Evolutionary conservation across 37 sponge, comb jelly and placozoan genomes (phyloP).

Genomic region (Crambe crambe): DNA sequence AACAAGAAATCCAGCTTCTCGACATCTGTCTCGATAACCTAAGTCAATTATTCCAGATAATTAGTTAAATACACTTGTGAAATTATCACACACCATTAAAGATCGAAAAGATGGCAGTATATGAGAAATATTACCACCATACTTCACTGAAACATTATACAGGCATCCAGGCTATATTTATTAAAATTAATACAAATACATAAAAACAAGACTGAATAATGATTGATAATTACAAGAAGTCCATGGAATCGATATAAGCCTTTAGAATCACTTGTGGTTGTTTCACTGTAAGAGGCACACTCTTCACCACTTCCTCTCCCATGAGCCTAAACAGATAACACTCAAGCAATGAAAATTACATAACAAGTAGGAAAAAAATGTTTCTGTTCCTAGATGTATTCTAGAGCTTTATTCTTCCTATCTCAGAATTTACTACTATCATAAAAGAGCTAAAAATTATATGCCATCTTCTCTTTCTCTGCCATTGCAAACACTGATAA

Average conservation of each 20-base stretch:
- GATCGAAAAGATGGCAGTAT: background rate
- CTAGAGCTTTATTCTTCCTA: too few relatives aligned
- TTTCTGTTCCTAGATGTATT: too few relatives aligned
- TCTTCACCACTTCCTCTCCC: background rate
- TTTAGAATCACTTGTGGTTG: background rate
- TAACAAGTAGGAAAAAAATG: too few relatives aligned
- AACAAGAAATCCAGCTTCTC: conserved; percentile 20
- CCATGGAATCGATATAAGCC: background rate
- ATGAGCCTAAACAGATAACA: too few relatives aligned
- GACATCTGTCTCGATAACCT: conserved; percentile 28
- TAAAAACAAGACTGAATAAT: too few relatives aligned
- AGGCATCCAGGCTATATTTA: background rate
- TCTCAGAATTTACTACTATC: too few relatives aligned
- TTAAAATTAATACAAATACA: background rate
- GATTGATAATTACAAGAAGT: background rate
- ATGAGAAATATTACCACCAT: background rate
- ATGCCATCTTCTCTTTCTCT: too few relatives aligned
- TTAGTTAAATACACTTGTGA: too few relatives aligned
- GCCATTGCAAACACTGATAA: too few relatives aligned
- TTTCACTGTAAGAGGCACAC: background rate
- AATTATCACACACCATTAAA: background rate
- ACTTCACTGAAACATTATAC: background rate
- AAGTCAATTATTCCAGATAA: too few relatives aligned
- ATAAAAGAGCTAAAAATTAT: too few relatives aligned
- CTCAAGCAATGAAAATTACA: too few relatives aligned